Evolutionary conservation across 2,113 vertebrate species (phyloP), one percentile per base, ranked within the genome.

Genomic region (Scomber japonicus): DNA sequence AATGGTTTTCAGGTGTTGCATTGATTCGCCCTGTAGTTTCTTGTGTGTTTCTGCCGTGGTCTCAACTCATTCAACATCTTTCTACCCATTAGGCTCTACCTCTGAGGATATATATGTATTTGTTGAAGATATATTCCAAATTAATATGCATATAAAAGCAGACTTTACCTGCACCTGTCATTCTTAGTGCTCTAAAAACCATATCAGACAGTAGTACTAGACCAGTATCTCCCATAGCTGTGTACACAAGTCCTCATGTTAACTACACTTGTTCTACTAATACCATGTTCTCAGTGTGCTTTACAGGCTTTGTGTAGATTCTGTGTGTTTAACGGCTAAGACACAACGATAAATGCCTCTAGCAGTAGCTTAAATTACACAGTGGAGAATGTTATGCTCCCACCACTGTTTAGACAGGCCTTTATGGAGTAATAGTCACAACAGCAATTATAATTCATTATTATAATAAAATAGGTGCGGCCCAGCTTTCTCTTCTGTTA

Each of bases 361-460:
- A 44, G 61, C 61, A 71, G 71, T 59, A 71, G 46, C 73, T 82
- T 84, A 91, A 92, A 92, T 91, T 83, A 89, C 72, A 54, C 10
- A 78, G 64, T 17, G 61, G 71, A 76, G 81, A 80, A 85, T 91
- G 82, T 80, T 82, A 83, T 16, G 2, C 59, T 11, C 16, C 24
- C 2, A 1, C 78, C 64, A 46, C 68, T 67, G 59, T 87, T 84
- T 80, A 78, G 80, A 87, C 69, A 76, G 82, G 21, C 62, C 2
- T 82, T 88, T 83, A 80, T 64, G 62, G 86, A 75, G 60, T 89
- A 83, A 85, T 87, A 82, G 85, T 85, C 77, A 84, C 78, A 88
- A 80, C 85, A 80, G 80, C 85, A 85, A 91, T 93, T 90, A 90
- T 85, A 88, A 91, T 92, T 86, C 78, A 89, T 91, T 91, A 82